These are phyloP conservation scores for Malthinus seriepunctatus DNA, from an alignment of 2,888 invertebrate genomes.

Conservation along the genomic window DNA sequence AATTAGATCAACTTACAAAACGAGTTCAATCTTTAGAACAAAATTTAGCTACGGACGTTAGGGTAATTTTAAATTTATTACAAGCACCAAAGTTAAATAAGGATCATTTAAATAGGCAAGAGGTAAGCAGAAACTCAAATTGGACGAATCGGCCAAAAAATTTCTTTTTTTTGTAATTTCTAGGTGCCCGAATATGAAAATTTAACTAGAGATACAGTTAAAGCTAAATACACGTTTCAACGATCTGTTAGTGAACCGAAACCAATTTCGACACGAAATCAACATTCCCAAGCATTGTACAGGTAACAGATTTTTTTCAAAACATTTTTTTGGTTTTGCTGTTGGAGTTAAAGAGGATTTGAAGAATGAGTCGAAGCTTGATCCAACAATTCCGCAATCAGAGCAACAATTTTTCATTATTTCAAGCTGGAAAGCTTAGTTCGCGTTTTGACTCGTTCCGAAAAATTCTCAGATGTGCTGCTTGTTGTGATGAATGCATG, in stretches of 20 bases:
- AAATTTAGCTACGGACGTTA: constrained; percentile 74
- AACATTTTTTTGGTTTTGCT: too few species aligned
- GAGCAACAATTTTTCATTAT: too few species aligned
- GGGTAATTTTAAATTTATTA: constrained; percentile 63
- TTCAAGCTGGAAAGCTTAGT: too few species aligned
- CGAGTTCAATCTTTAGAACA: constrained; percentile 73
- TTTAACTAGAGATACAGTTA: constrained; percentile 46
- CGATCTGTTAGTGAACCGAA: constrained; percentile 55
- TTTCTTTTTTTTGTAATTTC: constrained; percentile 4
- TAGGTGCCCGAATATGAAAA: constrained; percentile 53
- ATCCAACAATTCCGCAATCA: too few species aligned
- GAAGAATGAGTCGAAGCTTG: too few species aligned
- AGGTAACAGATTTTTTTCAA: constrained; percentile 39
- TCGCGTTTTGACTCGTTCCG: too few species aligned
- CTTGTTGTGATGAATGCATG: too few species aligned
- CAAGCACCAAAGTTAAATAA: constrained; percentile 36
- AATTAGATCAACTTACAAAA: constrained; percentile 71
- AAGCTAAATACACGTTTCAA: constrained; percentile 50
- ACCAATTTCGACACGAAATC: constrained; percentile 49
- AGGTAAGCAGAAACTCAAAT: constrained; percentile 9
- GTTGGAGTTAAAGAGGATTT: too few species aligned
- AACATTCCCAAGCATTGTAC: constrained; percentile 53
- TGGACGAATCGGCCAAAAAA: background rate
- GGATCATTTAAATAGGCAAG: constrained; percentile 20
- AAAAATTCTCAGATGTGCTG: too few species aligned